phyloP scores from a whole-genome alignment of 2,888 invertebrate species.

The Eupithecia abbreviata region DNA sequence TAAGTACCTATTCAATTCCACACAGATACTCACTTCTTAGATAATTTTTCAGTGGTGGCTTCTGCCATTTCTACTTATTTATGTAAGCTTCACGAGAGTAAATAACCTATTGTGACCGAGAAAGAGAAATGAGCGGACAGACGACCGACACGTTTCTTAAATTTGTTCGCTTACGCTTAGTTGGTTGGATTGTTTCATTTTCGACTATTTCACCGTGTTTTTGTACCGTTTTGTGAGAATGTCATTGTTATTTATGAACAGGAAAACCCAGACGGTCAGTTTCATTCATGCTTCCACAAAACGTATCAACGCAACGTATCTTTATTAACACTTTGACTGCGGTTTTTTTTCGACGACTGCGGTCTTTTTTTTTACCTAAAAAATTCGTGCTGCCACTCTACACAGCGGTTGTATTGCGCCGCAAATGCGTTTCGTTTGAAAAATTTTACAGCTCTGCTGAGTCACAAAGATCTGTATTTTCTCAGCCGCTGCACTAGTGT shows the following conservation, averaged over 20 bases:
- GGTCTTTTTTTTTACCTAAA: too few species aligned
- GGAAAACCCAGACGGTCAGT: neutral
- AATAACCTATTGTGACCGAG: slow-evolving; percentile 14
- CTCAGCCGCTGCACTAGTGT: too few species aligned
- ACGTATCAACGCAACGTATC: neutral
- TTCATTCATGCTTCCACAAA: neutral
- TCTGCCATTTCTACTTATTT: slow-evolving; percentile 79
- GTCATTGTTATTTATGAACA: neutral
- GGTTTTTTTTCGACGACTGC: too few species aligned
- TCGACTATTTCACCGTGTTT: neutral
- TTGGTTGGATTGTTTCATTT: neutral
- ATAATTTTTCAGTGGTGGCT: slow-evolving; percentile 82
- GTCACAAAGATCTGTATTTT: too few species aligned
- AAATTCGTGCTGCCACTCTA: too few species aligned
- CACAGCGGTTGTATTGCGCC: too few species aligned
- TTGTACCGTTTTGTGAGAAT: neutral
- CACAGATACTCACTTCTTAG: slow-evolving; percentile 87
- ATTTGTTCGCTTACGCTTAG: neutral
- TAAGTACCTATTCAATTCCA: slow-evolving; percentile 38
- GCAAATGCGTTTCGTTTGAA: too few species aligned
- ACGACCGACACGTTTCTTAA: neutral
- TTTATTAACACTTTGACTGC: too few species aligned
- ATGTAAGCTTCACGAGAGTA: slow-evolving; percentile 19
- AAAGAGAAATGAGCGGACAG: slow-evolving; percentile 9
- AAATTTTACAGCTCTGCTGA: too few species aligned